Conservation (phyloP, 2,113 vertebrate species). For the Centropristis striata region DNA sequence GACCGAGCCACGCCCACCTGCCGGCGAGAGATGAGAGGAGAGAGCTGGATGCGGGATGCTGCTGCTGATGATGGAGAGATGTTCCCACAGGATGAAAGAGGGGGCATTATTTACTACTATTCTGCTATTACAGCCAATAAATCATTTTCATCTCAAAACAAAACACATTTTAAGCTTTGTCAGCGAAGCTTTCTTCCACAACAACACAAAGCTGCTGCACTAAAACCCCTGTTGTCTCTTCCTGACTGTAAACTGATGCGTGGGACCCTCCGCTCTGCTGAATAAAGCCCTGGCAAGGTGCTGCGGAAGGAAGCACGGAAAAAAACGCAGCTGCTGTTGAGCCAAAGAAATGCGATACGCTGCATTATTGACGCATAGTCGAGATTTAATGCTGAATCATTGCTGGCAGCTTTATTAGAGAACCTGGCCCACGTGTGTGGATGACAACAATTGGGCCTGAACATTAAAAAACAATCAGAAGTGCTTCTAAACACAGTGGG, state of each 20-base stretch:
- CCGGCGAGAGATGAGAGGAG: constrained; percentile 83
- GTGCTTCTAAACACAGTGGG: background rate
- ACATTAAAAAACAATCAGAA: background rate
- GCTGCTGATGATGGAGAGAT: constrained; percentile 36
- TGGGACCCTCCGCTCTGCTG: background rate
- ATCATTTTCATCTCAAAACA: background rate
- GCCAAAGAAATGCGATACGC: constrained; percentile 20
- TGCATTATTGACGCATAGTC: constrained; percentile 60
- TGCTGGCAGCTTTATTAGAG: constrained; percentile 27
- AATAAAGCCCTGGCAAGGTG: constrained; percentile 10
- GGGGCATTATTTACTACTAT: background rate
- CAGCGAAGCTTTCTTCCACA: background rate
- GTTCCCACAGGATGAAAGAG: constrained; percentile 2
- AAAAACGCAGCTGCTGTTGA: background rate
- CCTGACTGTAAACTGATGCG: background rate
- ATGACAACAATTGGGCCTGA: constrained; percentile 53
- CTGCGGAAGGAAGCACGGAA: background rate
- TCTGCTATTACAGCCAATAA: background rate
- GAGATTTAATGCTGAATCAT: constrained; percentile 73
- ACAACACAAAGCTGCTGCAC: background rate
- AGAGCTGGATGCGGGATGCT: constrained; percentile 54
- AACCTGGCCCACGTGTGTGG: constrained; percentile 38
- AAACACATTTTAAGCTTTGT: background rate
- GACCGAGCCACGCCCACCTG: constrained; percentile 94
- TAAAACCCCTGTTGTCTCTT: background rate